Percentiles rank a stretch among this genome's conserved stretches.
phyloP scores from a whole-genome alignment of 2,797 vertebrate genomes.

The Lepilemur septentrionalis region DNA sequence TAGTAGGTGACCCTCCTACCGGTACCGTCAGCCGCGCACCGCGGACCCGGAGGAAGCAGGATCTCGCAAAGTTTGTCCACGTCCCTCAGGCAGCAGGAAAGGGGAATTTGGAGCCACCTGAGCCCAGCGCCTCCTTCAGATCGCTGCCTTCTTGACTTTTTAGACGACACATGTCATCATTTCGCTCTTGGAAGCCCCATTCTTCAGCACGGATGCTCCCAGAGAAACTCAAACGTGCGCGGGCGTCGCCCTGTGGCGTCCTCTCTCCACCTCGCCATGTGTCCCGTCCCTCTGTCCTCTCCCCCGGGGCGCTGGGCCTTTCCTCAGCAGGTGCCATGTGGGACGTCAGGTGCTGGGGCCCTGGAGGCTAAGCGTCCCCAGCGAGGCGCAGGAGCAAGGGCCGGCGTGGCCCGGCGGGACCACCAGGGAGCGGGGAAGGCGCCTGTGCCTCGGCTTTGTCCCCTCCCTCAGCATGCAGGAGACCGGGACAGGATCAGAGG shows the following conservation, averaged over 20 bases:
- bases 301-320: background rate
- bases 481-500: background rate
- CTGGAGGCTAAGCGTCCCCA: fast-evolving
- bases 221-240: fast-evolving
- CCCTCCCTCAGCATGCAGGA: fast-evolving
- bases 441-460: fast-evolving
- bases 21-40: no score
- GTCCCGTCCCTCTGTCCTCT: background rate
- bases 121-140: background rate
- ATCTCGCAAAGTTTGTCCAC: fast-evolving
- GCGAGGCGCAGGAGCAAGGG: background rate
- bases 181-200: no score
- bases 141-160: fast-evolving
- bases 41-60: no score
- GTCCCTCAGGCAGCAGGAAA: background rate
- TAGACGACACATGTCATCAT: fast-evolving
- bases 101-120: background rate
- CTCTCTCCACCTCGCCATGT: no score
- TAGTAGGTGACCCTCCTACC: background rate
- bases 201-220: background rate
- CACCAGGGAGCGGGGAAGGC: no score
- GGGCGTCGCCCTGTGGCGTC: fast-evolving
- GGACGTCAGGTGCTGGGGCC: background rate
- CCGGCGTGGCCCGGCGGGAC: no score
- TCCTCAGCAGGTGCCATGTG: background rate